Base-by-base conservation (phyloP, 1,140 invertebrate species). In the Eubasilissa regina region DNA sequence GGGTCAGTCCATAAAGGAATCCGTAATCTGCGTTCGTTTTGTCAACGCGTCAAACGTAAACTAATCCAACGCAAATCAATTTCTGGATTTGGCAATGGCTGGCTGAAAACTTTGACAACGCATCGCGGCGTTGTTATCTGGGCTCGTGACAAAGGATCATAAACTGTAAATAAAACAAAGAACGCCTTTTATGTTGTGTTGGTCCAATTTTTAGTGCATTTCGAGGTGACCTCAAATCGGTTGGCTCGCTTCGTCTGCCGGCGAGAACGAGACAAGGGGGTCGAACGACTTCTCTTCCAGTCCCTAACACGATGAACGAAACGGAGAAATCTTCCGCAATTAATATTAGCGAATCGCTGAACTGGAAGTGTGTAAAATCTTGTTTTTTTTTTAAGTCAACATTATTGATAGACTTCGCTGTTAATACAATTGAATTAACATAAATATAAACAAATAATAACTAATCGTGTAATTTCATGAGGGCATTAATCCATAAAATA, bases 201-300 rank as follows among this genome's bases (percentile, higher is more conserved):
- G 81, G 75, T 82, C 78, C 74, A 76, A 82, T 77, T 82, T 74
- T 79, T 53, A 77, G 78, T 79, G 75, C 51, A 76, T 82, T 82
- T 82, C 78, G 81, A 79, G 81, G 81, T 82, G 81, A 82, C 81
- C 81, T 82, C 81, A 82, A 82, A 82, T 77, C 81, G 51, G 66
- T 17, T 45, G 74, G 56, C 75, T 74, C 58, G 72, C 73, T 55
- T 9, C 73, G 70, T 21, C 62, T 68, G 56, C 80, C 51, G 51
- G 56, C 15, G 45, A 53, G 53, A 11, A n/a, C 53, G 21, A 15
- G 73, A 21, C 35, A 56, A 62, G 35, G 17, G n/a, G 58, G 11
- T 17, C 25, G 43, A 48, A 15, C 47, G 66, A 48, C 45, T 53
- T 70, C 47, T 21, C 13, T 13, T 11, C 7, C 19, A 25, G 66